phyloP scores from a whole-genome alignment of 2,113 vertebrate species.

The Nettapus auritus region DNA sequence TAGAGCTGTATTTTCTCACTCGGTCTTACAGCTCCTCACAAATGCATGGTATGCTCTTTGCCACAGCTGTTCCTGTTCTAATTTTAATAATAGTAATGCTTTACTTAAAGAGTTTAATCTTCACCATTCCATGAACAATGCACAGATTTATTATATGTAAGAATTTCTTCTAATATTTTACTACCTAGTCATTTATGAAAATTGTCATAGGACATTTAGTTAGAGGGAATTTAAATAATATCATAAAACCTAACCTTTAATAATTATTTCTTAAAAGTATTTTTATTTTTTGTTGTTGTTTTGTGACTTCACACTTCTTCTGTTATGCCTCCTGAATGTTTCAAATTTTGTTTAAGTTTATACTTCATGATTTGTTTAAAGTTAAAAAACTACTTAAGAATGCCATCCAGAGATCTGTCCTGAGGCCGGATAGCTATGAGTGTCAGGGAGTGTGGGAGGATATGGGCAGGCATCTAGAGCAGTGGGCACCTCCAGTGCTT shows the following conservation, averaged over 20 bases:
- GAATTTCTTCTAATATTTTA: background rate
- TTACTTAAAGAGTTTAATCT: background rate
- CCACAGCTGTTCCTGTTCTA: background rate
- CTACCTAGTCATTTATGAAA: background rate
- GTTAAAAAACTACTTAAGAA: too few relatives aligned
- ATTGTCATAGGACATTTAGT: background rate
- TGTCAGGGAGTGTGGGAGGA: too few relatives aligned
- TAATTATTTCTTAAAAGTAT: background rate
- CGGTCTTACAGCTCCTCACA: background rate
- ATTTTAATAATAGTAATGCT: background rate
- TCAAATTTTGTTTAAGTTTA: too few relatives aligned
- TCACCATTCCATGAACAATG: background rate
- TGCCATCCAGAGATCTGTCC: too few relatives aligned
- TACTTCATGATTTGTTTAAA: too few relatives aligned
- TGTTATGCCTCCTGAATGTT: too few relatives aligned
- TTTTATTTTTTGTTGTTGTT: background rate
- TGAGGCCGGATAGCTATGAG: too few relatives aligned
- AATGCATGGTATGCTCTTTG: background rate
- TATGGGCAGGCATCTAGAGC: too few relatives aligned
- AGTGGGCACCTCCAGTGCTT: too few relatives aligned
- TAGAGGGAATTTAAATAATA: background rate
- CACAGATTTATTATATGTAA: background rate
- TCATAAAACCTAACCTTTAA: background rate
- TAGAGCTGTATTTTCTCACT: background rate
- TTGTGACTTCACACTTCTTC: too few relatives aligned